phyloP scores from a whole-genome alignment of 2,888 invertebrate genomes.

The Pycnomerus fuliginosus region DNA sequence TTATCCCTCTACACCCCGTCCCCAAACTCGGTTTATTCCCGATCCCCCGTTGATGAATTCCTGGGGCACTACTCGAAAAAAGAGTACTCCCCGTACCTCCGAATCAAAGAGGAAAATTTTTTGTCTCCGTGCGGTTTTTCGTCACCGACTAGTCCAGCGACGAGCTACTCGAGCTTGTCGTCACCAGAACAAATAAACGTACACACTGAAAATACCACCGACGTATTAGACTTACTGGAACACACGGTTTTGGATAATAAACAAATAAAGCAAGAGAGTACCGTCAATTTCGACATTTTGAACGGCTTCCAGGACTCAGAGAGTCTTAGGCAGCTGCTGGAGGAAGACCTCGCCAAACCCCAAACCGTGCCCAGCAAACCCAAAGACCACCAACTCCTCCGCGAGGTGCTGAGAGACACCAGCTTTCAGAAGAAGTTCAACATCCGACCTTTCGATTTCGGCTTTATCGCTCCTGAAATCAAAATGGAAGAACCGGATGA shows the following conservation, averaged over 20 bases:
- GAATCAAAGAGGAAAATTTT: slow-evolving; percentile 48
- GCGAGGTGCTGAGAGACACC: slow-evolving; percentile 81
- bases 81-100: slow-evolving; percentile 54
- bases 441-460: slow-evolving; percentile 73
- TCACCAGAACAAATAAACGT: slow-evolving; percentile 35
- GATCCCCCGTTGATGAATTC: slow-evolving; percentile 57
- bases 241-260: slow-evolving; percentile 37
- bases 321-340: slow-evolving; percentile 38
- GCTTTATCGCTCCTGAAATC: slow-evolving; percentile 53
- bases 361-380: slow-evolving; percentile 43
- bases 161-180: slow-evolving; percentile 37
- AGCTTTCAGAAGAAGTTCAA: slow-evolving; percentile 84
- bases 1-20: slow-evolving; percentile 57
- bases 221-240: slow-evolving; percentile 43
- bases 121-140: slow-evolving; percentile 53
- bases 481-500: slow-evolving; percentile 70
- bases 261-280: slow-evolving; percentile 59
- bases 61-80: slow-evolving; percentile 44
- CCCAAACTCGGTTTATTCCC: slow-evolving; percentile 54
- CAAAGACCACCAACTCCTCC: slow-evolving; percentile 72
- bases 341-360: slow-evolving; percentile 35
- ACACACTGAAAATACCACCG: slow-evolving; percentile 33
- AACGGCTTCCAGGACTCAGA: slow-evolving; percentile 55
- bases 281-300: slow-evolving; percentile 62
- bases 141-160: slow-evolving; percentile 51